Base-by-base conservation (phyloP, 1,140 invertebrate species). In the Lineus longissimus region DNA sequence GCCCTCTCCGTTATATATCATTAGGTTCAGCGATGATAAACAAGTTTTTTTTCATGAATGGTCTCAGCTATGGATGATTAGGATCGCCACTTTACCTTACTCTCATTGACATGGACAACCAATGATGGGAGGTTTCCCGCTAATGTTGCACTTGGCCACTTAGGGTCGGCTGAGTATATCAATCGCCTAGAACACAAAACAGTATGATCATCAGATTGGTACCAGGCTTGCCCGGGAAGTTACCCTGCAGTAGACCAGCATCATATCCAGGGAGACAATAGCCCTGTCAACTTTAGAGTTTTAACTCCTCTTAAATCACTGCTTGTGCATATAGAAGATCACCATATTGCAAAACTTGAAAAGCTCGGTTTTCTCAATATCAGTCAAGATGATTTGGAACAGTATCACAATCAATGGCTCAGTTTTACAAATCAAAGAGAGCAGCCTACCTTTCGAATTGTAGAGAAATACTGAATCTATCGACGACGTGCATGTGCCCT, bases 381-480 rank as follows among this genome's bases (percentile, higher is more conserved):
- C 40, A 43, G 11, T 19, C 11, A 19, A 43, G 19, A 43, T 43
- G 11, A 43, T 43, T n/a, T n/a, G n/a, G n/a, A n/a, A n/a, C n/a
- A n/a, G n/a, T n/a, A n/a, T n/a, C n/a, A n/a, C 29, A 22, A 15
- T 17, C 31, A 13, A 41, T 31, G 2, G 27, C 25, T 27, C 33
- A 36, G 33, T 15, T 36, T 36, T 15, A 36, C 6, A n/a, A 4
- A 7, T 15, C 47, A 51, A 4, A 7, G 47, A 22, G 43, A 15
- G 51, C 15, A 0, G 45, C 55, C 63, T 65, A 81, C 76, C 76
- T 77, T 62, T 84, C 81, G 36, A 88, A 85, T 76, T 90, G 89
- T 2, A 97, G 73, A 7, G 89, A 90, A 70, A 97, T 95, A 72
- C 89, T 94, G 75, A 97, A 96, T 70, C 91, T 86, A 76, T 97